Conservation (phyloP, 2,113 vertebrate genomes). For the Antidorcas marsupialis region DNA sequence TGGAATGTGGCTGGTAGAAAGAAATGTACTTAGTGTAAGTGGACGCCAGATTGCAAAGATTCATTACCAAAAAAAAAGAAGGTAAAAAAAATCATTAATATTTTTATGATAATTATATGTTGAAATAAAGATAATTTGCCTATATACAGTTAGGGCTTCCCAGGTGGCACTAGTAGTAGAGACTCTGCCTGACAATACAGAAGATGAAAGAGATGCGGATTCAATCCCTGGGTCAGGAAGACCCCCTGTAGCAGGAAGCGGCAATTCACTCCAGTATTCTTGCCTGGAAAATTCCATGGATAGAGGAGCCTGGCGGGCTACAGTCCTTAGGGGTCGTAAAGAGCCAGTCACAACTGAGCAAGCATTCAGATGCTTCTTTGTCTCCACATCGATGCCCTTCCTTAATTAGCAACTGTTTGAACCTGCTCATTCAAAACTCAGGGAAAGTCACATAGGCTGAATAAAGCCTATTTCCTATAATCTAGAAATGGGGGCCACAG, state of each 20-base stretch:
- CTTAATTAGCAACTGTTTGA: not conserved
- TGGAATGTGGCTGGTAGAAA: not conserved
- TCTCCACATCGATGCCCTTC: not conserved
- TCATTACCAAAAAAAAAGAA: not conserved
- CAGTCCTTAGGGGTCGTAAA: not conserved
- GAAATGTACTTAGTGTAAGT: not conserved
- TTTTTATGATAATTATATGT: not conserved
- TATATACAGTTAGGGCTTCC: not conserved
- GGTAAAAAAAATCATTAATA: not conserved
- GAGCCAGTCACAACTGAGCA: not conserved
- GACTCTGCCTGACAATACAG: not conserved
- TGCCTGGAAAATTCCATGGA: not conserved
- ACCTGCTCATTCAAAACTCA: not conserved
- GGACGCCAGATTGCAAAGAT: not conserved
- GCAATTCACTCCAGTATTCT: not conserved
- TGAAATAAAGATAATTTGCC: not conserved
- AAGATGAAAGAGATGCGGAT: accelerated
- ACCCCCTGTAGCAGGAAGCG: not conserved
- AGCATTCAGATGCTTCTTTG: not conserved
- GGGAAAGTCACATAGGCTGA: not conserved
- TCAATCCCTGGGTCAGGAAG: not conserved
- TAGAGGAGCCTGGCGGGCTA: not conserved
- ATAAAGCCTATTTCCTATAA: not conserved
- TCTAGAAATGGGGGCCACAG: not conserved
- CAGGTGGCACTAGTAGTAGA: not conserved